phyloP scores from a whole-genome alignment of 2,797 vertebrate genomes.

The Pygocentrus nattereri region DNA sequence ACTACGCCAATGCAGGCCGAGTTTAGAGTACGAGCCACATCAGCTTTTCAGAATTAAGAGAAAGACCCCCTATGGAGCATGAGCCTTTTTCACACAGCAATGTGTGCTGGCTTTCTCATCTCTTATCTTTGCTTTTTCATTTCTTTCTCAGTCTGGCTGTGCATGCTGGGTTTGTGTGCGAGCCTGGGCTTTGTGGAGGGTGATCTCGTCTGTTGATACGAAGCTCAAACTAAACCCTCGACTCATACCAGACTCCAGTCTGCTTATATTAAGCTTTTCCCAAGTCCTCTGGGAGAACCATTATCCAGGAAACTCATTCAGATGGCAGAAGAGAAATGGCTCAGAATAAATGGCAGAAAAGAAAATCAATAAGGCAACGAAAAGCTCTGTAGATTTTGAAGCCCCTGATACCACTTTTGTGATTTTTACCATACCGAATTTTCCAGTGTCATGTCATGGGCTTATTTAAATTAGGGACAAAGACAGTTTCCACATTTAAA shows the following conservation, averaged over 20 bases:
- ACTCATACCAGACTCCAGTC: conserved; percentile 30
- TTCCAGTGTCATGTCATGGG: conserved; percentile 10
- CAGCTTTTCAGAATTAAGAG: conserved; percentile 30
- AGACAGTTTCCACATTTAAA: not conserved
- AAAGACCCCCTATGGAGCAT: conserved; percentile 7
- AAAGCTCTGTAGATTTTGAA: conserved; percentile 32
- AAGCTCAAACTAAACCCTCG: conserved; percentile 31
- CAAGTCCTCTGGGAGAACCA: conserved; percentile 12
- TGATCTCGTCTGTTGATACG: conserved; percentile 33
- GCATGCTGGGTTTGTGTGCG: not conserved
- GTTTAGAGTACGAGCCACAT: not conserved
- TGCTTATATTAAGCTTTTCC: conserved; percentile 41
- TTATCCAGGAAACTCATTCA: conserved; percentile 25
- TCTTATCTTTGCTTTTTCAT: conserved; percentile 33
- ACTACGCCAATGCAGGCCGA: not conserved
- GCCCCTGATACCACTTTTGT: conserved; percentile 12
- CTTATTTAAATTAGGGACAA: not conserved
- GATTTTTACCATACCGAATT: not conserved
- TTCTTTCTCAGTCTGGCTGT: conserved; percentile 21
- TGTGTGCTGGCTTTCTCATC: conserved; percentile 39
- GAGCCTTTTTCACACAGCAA: conserved; percentile 38
- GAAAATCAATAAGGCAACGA: conserved; percentile 37
- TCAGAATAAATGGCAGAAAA: conserved; percentile 13
- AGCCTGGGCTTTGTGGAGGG: conserved; percentile 29
- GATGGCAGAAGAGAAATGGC: conserved; percentile 31